Evolutionary conservation across 2,888 invertebrate species (phyloP), one percentile per base, ranked within the genome.

Genomic region (Drosophila colorata): DNA sequence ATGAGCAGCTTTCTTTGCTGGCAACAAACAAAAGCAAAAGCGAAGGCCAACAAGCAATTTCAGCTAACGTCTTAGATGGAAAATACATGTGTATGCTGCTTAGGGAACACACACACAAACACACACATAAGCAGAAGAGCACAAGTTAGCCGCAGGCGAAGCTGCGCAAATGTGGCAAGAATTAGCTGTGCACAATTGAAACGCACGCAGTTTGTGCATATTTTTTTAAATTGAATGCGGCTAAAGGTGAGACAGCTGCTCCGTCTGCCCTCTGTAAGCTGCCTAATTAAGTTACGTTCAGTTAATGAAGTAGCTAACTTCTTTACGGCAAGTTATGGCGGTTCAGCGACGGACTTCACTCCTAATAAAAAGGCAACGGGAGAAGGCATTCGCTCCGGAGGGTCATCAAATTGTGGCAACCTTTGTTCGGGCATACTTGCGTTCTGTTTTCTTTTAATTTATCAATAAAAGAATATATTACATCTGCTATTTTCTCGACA

Each of bases 291-390:
- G 69, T 88, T 88, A 82, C 38, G 61, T 65, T 47, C 57, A 75
- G 79, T 68, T 81, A 83, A 87, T 75, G 73, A 85, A 87, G 79
- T 74, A 66, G 85, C 69, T 60, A 69, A 83, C 79, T 81, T 87
- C 72, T 85, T 76, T 77, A 69, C 59, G 59, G 23, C 57, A 83
- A 80, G 65, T 71, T 83, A 83, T 69, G 48, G 53, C 70, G 69
- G 67, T 70, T 72, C 44, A 37, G 9, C 56, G 16, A 48, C 31
- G 16, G 6, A n/a, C 33, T 4, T 11, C 20, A 44, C 47, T 16
- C 47, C 40, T 33, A 64, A 59, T 57, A 46, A 64, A 65, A 66
- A 49, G 37, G 13, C 33, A 13, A 33, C 35, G 16, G 53, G 14
- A 37, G 5, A 23, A 18, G 11, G 7, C 23, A 13, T 9, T 44